Evolutionary conservation across 2,888 invertebrate species (phyloP), one percentile per base, ranked within the genome.

Genomic region (Lymantria monacha): DNA sequence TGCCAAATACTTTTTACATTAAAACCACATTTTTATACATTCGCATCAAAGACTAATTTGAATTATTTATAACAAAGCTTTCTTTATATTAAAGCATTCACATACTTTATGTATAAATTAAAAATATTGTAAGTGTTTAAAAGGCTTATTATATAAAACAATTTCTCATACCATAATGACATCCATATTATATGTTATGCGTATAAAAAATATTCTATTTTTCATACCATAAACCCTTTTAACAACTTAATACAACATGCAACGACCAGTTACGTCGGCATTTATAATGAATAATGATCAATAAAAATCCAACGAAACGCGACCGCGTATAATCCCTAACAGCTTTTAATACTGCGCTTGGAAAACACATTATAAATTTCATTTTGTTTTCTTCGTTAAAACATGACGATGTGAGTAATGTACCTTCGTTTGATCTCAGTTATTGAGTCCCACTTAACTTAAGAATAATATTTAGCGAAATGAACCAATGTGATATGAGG

Each of bases 391-490:
- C 72, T 74, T 75, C 74, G 66, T 76, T 72, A 74, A 72, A 79
- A 74, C 73, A 70, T 66, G 55, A 69, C 57, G 61, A 61, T 56
- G 63, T 73, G 67, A 79, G 61, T 76, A 69, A 80, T 66, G 46
- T 50, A 61, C 63, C 69, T 33, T 63, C 76, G 74, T 87, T 88
- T 87, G 87, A 89, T 88, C 86, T 85, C 68, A 62, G 70, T 72
- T 71, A 73, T 75, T 73, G 66, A 60, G 75, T 68, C 79, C 80
- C 79, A 2, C 74, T 80, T 75, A 56, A 65, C 57, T 63, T 59
- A 61, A 74, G 80, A 86, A 87, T 87, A 86, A 83, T 89, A 87
- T 87, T 88, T 82, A 81, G 79, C 77, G 73, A 83, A 86, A 87
- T 86, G 85, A 81, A 85, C 44, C 36, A 49, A 76, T 80, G 64